Evolutionary conservation across 2,797 vertebrate species (phyloP).

Genomic region (Remorina albescens): DNA sequence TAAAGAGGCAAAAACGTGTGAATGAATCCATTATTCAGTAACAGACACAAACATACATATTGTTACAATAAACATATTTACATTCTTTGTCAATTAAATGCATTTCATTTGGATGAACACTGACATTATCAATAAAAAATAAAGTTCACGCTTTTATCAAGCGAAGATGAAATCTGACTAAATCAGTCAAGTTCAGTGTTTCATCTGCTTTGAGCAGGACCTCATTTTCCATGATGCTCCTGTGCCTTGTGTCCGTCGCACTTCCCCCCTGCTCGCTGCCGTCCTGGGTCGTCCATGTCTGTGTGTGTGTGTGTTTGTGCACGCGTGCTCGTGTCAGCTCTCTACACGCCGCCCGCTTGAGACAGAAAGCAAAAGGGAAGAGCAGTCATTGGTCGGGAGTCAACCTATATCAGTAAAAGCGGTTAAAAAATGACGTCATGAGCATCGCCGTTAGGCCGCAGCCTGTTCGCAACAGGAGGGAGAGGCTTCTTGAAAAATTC

Average conservation of each 20-base stretch:
- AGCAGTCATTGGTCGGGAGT: slow-evolving; percentile 72
- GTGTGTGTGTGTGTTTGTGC: background rate
- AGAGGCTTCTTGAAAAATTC: slow-evolving; percentile 92
- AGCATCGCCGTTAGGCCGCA: slow-evolving; percentile 91
- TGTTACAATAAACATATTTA: slow-evolving; percentile 56
- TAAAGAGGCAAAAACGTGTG: slow-evolving; percentile 43
- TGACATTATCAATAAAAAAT: slow-evolving; percentile 51
- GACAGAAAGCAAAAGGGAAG: slow-evolving; percentile 77
- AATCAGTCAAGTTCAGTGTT: slow-evolving; percentile 16
- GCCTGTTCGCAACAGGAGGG: slow-evolving; percentile 89
- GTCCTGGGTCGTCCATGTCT: background rate
- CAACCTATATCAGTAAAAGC: slow-evolving; percentile 32
- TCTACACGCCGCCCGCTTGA: slow-evolving; percentile 78
- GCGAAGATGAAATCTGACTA: slow-evolving; percentile 18
- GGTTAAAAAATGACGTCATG: slow-evolving; percentile 90
- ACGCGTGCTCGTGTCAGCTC: slow-evolving; percentile 14
- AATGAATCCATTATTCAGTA: slow-evolving; percentile 42
- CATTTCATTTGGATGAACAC: slow-evolving; percentile 57
- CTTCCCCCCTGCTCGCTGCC: background rate
- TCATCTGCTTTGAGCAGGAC: slow-evolving; percentile 43
- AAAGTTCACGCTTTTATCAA: slow-evolving; percentile 27
- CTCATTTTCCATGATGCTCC: slow-evolving; percentile 32
- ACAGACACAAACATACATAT: slow-evolving; percentile 26
- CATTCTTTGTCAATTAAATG: slow-evolving; percentile 59
- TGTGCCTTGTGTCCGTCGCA: background rate